Base-by-base conservation (phyloP, 2,888 invertebrate genomes). In the Drosophila crucigera region DNA sequence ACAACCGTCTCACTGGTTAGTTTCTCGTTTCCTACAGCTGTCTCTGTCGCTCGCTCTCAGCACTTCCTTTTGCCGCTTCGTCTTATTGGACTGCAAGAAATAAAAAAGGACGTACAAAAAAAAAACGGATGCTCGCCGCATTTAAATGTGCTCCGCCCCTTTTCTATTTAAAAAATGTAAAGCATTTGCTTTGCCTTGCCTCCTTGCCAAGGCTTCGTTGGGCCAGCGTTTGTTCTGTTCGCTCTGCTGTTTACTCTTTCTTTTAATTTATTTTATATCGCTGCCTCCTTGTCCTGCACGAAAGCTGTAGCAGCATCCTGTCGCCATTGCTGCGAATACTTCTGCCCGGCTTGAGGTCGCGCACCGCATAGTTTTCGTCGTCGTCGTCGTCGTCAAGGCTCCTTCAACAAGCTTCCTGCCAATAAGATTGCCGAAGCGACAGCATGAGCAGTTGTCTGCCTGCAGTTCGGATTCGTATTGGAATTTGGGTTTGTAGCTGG, bases 71-170 rank as follows among this genome's bases (percentile, higher is more conserved):
- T 66, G 68, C 68, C 74, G 74, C 70, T 74, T 77, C 82, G 78
- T 91, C 90, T 90, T 90, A 90, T 90, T 91, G 90, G 91, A 86
- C 82, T 91, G 78, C 83, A 78, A 69, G 71, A 54, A 76, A 58
- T 50, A 64, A 78, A 77, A 74, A 75, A 58, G 50, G 73, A 72
- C 52, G 54, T 56, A 67, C 30, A 39, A n/a, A 31, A 63, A 60
- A 70, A 67, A 64, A 56, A 74, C 53, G 73, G 67, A 69, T 68
- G 75, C 37, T 72, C 62, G 81, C 80, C 73, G 64, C 82, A 90
- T 91, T 91, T 84, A 89, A 91, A 91, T 91, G 86, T 91, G 91
- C 90, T 90, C 91, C 91, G 91, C 91, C 91, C 91, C 78, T 88
- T 91, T 91, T 91, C 91, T 89, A 90, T 89, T 90, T 83, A 73